Evolutionary conservation across 1,140 invertebrate genomes (phyloP).

Genomic region (Helicorthomorpha holstii): DNA sequence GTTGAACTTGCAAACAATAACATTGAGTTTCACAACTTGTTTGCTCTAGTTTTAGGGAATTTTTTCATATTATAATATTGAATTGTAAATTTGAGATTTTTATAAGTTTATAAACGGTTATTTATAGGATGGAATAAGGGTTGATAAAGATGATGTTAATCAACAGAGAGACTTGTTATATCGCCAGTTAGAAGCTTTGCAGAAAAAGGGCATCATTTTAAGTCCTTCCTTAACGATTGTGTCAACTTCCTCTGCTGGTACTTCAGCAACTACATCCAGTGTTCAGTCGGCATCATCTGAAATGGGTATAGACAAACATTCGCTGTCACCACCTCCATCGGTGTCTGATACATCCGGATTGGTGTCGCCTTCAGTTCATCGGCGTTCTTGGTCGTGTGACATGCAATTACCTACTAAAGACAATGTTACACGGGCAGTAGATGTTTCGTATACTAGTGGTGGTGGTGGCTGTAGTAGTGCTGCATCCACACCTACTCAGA

Average conservation of each 20-base stretch:
- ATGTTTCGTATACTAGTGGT: not conserved
- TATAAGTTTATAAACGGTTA: slow-evolving; percentile 12
- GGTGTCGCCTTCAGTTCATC: slow-evolving; percentile 1
- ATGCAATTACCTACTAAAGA: slow-evolving; percentile 4
- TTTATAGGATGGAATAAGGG: slow-evolving; percentile 41
- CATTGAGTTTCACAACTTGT: too few relatives aligned
- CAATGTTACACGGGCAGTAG: not conserved
- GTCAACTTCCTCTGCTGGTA: not conserved
- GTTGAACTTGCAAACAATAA: too few relatives aligned
- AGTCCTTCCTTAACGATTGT: slow-evolving; percentile 20
- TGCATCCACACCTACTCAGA: slow-evolving; percentile 3
- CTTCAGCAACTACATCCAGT: slow-evolving; percentile 2
- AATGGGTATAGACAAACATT: slow-evolving; percentile 6
- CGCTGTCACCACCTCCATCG: slow-evolving; percentile 19
- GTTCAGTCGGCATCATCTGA: slow-evolving; percentile 2
- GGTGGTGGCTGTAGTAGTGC: not conserved
- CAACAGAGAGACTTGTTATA: slow-evolving; percentile 75
- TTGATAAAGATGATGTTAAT: slow-evolving; percentile 60
- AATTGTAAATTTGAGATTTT: slow-evolving; percentile 11
- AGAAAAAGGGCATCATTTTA: slow-evolving; percentile 46
- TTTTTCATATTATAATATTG: too few relatives aligned
- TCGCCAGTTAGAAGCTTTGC: slow-evolving; percentile 56
- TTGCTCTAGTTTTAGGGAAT: too few relatives aligned
- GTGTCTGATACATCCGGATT: slow-evolving; percentile 9
- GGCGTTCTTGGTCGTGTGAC: slow-evolving; percentile 6